These are phyloP conservation scores for Troides helena DNA, from an alignment of 2,888 invertebrate genomes.

Conservation along the genomic window DNA sequence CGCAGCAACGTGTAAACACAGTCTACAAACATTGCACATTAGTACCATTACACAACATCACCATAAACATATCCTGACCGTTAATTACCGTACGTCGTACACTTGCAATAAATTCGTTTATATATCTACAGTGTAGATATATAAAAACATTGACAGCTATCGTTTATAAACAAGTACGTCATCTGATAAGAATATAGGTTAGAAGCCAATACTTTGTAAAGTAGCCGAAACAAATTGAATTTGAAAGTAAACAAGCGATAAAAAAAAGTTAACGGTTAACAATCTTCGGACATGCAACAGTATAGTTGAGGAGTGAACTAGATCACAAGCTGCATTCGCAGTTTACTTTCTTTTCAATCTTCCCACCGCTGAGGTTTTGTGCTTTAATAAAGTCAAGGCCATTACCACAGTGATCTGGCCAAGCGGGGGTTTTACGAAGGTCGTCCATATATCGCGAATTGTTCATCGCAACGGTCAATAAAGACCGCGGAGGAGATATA, in stretches of 20 bases:
- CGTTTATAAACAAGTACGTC: background rate
- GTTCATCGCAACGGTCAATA: slow-evolving; percentile 53
- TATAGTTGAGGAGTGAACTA: slow-evolving; percentile 26
- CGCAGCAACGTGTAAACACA: slow-evolving; percentile 26
- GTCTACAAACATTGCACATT: slow-evolving; percentile 26
- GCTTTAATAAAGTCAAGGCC: no score
- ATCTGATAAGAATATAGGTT: background rate
- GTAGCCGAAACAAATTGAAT: background rate
- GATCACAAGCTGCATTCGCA: slow-evolving; percentile 33
- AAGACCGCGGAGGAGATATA: slow-evolving; percentile 46
- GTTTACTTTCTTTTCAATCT: background rate
- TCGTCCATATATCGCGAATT: slow-evolving; percentile 49
- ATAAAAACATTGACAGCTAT: background rate
- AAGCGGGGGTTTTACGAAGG: slow-evolving; percentile 40
- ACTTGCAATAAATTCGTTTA: slow-evolving; percentile 8
- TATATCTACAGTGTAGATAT: background rate
- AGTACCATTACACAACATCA: slow-evolving; percentile 12
- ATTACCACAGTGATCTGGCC: no score
- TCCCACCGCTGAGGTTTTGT: no score
- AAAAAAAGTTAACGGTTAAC: background rate
- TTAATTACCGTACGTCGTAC: slow-evolving; percentile 16
- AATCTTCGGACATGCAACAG: background rate
- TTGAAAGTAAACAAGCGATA: background rate
- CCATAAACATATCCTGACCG: slow-evolving; percentile 19
- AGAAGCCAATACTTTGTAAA: background rate